A percentile compares a stretch with the other conserved stretches of the same genome.
phyloP scores from a whole-genome alignment of 2,113 vertebrate genomes.

The Dipodomys ordii region DNA sequence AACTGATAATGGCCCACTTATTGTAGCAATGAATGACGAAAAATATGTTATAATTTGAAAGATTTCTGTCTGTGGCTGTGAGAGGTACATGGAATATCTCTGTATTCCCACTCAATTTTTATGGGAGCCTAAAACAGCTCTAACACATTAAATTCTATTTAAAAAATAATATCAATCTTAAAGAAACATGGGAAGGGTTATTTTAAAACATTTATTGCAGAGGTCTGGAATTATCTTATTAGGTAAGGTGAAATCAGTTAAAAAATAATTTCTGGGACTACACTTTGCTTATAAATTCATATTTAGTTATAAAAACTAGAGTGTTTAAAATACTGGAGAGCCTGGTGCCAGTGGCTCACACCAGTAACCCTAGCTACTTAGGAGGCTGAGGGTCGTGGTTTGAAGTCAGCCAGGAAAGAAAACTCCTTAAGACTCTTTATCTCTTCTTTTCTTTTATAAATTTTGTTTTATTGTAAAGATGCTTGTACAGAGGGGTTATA shows the following conservation, averaged over 20 bases:
- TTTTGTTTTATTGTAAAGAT: too few species aligned
- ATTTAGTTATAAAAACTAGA: neutral
- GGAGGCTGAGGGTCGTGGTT: too few species aligned
- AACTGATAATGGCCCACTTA: neutral
- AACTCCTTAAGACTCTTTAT: too few species aligned
- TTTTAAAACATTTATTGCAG: neutral
- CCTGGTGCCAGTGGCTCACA: too few species aligned
- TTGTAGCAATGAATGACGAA: neutral
- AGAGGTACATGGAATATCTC: neutral
- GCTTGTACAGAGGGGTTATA: too few species aligned
- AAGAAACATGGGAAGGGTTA: neutral
- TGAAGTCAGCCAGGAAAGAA: too few species aligned
- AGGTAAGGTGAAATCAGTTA: neutral
- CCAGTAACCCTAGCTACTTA: too few species aligned
- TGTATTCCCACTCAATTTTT: neutral
- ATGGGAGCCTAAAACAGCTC: neutral
- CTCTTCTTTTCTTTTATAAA: too few species aligned
- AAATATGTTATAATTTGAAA: neutral
- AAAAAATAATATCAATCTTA: neutral
- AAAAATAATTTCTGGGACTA: neutral
- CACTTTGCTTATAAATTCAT: neutral
- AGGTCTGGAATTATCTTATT: neutral
- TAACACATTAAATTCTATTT: neutral
- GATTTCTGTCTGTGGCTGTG: neutral
- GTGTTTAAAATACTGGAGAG: constrained; percentile 7